These are phyloP conservation scores for Malacoraja senta DNA, from an alignment of 2,797 vertebrate genomes.

Conservation along the genomic window DNA sequence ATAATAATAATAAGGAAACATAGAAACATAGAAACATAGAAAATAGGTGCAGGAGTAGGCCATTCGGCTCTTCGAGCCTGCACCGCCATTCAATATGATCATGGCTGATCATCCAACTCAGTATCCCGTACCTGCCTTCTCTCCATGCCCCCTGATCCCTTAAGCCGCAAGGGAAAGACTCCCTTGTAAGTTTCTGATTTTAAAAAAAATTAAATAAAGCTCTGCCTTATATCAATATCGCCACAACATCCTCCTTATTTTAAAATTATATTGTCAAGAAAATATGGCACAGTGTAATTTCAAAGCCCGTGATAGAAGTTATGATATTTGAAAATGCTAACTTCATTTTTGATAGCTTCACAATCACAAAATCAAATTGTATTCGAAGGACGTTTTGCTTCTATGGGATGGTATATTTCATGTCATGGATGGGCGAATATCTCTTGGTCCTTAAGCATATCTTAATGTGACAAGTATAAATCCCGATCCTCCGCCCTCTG, in stretches of 20 bases:
- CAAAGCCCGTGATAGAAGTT: slow-evolving; percentile 5
- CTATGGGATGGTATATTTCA: not conserved
- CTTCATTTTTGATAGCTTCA: slow-evolving; percentile 24
- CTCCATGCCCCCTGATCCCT: no score
- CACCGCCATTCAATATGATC: no score
- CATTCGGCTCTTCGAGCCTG: no score
- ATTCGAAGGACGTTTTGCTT: not conserved
- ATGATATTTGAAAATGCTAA: slow-evolving; percentile 10
- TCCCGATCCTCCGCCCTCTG: not conserved
- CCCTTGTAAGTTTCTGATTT: not conserved
- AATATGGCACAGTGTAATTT: slow-evolving; percentile 15
- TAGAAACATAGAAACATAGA: no score
- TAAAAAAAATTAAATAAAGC: not conserved
- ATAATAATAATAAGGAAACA: no score
- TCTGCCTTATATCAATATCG: not conserved
- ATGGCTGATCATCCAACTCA: no score
- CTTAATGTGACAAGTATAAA: slow-evolving; percentile 3
- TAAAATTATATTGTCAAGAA: not conserved
- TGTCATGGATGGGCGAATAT: not conserved
- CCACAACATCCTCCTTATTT: not conserved
- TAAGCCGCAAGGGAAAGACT: not conserved
- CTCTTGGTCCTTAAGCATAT: not conserved
- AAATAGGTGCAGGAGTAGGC: no score
- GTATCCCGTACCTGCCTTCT: no score
- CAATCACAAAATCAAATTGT: slow-evolving; percentile 4